phyloP scores from a whole-genome alignment of 2,113 vertebrate genomes.

The Cygnus atratus region DNA sequence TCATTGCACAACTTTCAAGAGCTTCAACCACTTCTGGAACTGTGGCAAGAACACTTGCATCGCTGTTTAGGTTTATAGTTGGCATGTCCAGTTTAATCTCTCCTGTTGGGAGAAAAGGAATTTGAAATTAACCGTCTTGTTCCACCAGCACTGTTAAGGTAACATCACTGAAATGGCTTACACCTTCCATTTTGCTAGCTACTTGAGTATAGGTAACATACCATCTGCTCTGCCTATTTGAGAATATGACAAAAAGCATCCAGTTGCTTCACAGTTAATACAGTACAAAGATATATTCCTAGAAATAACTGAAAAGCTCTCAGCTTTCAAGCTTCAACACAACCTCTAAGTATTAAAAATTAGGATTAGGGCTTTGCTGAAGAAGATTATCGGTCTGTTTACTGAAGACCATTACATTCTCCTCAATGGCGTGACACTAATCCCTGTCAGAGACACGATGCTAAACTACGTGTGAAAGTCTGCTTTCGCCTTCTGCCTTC shows the following conservation, averaged over 20 bases:
- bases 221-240: neutral
- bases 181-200: neutral
- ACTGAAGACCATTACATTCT: rapidly evolving
- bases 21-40: constrained; percentile 72
- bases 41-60: constrained; percentile 68
- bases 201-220: neutral
- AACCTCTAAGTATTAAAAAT: neutral
- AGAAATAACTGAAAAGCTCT: neutral
- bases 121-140: neutral
- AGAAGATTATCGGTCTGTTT: neutral
- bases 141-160: rapidly evolving
- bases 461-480: neutral
- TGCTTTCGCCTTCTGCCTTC: neutral
- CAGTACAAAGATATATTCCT: neutral
- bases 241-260: neutral
- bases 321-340: neutral
- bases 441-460: neutral
- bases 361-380: neutral
- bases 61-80: constrained; percentile 76
- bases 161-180: neutral
- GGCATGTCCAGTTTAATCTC: constrained; percentile 85
- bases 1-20: constrained; percentile 83
- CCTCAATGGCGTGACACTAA: neutral
- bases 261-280: neutral
- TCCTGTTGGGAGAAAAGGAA: constrained; percentile 59